Conservation (phyloP, 2,797 vertebrate species). For the Malacoctenus gilli region DNA sequence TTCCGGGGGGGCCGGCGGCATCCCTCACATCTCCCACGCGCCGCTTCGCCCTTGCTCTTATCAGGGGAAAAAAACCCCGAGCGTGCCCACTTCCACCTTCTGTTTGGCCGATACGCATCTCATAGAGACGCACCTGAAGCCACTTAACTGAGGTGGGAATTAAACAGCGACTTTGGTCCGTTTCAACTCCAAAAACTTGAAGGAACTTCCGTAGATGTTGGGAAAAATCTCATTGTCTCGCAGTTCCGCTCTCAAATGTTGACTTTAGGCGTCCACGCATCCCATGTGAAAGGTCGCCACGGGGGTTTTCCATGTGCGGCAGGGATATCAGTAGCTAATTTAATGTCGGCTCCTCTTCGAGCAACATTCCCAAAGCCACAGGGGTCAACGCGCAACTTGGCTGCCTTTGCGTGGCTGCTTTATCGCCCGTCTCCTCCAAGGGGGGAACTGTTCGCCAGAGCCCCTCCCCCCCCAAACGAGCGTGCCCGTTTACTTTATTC, state of each 20-base stretch:
- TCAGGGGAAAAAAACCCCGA: slow-evolving; percentile 74
- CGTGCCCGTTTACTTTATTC: slow-evolving; percentile 25
- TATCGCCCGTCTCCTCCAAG: slow-evolving; percentile 11
- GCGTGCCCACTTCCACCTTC: slow-evolving; percentile 64
- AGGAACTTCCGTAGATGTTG: too few species aligned
- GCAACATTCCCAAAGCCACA: neutral
- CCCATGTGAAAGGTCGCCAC: too few species aligned
- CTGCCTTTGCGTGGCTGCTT: neutral
- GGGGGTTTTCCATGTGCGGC: too few species aligned
- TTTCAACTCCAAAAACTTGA: too few species aligned
- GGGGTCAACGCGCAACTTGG: neutral
- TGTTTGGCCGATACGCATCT: slow-evolving; percentile 19
- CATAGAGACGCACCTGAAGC: slow-evolving; percentile 27
- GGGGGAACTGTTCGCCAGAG: slow-evolving; percentile 14
- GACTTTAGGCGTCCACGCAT: too few species aligned
- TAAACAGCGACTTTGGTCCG: too few species aligned
- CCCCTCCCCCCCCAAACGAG: slow-evolving; percentile 6
- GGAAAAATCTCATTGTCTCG: too few species aligned
- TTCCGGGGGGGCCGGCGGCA: slow-evolving; percentile 66
- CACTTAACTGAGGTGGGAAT: neutral
- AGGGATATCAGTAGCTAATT: too few species aligned
- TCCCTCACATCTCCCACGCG: slow-evolving; percentile 76
- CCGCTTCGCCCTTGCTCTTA: slow-evolving; percentile 66
- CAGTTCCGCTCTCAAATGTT: too few species aligned
- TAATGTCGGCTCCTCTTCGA: too few species aligned